These are phyloP conservation scores for Vidua chalybeata DNA, from an alignment of 2,113 vertebrate genomes.

Conservation along the genomic window DNA sequence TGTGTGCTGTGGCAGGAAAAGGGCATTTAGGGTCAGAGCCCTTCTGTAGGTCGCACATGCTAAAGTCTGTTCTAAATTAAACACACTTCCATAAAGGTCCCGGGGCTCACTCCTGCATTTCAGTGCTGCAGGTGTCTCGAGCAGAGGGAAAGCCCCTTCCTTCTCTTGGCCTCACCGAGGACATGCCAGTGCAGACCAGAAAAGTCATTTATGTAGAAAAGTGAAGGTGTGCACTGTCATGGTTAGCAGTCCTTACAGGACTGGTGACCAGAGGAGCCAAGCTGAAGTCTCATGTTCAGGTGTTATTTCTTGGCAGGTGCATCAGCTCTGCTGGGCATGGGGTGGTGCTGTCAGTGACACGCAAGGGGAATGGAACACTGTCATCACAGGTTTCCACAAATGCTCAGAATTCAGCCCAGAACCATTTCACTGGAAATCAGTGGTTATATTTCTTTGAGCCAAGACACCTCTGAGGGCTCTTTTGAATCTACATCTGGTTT, in stretches of 20 bases:
- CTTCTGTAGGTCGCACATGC: not conserved
- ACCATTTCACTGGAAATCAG: not conserved
- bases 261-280: not conserved
- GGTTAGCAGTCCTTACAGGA: not conserved
- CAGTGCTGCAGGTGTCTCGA: not conserved
- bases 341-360: accelerated
- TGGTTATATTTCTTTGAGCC: not conserved
- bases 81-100: accelerated
- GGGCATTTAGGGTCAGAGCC: too few species aligned
- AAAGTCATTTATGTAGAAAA: accelerated
- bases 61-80: accelerated
- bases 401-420: not conserved
- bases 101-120: not conserved
- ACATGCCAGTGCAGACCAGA: accelerated
- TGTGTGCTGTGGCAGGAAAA: not conserved
- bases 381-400: not conserved
- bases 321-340: not conserved
- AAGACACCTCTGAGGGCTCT: not conserved
- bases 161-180: not conserved
- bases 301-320: not conserved
- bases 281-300: not conserved
- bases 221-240: not conserved
- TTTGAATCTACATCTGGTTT: not conserved
- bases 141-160: not conserved
- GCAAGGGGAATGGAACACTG: accelerated